phyloP scores from a whole-genome alignment of 2,888 invertebrate genomes.

The Eretmocerus hayati region DNA sequence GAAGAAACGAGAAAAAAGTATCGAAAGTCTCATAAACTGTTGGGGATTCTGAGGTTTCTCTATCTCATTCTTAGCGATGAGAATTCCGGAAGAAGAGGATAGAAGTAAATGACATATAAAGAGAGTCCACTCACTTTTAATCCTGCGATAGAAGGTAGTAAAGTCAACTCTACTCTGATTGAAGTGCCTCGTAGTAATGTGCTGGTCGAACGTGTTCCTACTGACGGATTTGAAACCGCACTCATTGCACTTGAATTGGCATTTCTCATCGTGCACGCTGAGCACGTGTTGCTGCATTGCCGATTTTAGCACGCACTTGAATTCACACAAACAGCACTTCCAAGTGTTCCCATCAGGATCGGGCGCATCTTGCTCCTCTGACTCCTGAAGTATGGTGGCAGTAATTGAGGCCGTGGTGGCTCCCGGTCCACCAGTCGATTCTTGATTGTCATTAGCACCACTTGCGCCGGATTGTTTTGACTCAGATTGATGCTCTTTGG shows the following conservation, averaged over 20 bases:
- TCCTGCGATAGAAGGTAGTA: conserved; percentile 51
- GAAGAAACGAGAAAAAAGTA: no score
- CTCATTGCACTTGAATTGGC: conserved; percentile 64
- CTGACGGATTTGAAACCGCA: conserved; percentile 57
- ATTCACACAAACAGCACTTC: conserved; percentile 65
- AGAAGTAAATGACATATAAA: no score
- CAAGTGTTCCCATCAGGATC: conserved; percentile 55
- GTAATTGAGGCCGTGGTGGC: not conserved
- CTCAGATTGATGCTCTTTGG: conserved; percentile 23
- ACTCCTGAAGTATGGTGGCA: conserved; percentile 5
- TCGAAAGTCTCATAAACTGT: no score
- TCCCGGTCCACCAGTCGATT: no score
- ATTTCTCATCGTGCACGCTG: conserved; percentile 56
- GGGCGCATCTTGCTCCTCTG: conserved; percentile 30
- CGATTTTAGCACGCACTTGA: conserved; percentile 53
- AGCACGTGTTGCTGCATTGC: conserved; percentile 58
- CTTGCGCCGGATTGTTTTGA: not conserved
- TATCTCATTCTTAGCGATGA: no score
- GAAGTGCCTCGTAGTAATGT: conserved; percentile 56
- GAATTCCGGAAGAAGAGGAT: no score
- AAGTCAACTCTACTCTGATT: conserved; percentile 38
- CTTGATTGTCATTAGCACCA: no score
- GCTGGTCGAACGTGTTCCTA: conserved; percentile 54
- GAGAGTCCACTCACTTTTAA: conserved; percentile 37
- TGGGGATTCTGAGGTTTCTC: no score